Evolutionary conservation across 1,140 invertebrate genomes (phyloP), one percentile per base, ranked within the genome.

Genomic region (Dermatophagoides farinae): DNA sequence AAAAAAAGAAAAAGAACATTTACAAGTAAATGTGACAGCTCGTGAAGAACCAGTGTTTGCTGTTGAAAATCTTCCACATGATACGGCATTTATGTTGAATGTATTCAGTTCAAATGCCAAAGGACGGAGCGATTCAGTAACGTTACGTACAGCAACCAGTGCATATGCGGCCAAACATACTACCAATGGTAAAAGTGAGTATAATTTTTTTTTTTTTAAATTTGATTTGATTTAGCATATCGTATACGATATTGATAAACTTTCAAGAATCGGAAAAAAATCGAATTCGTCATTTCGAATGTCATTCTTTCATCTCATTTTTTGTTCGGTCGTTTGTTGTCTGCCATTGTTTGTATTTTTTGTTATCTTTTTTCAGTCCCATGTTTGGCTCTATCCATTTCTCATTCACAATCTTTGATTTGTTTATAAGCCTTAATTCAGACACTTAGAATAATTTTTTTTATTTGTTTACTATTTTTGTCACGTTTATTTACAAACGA

Each of bases 21-120:
- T 65, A 18, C 60, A 65, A 23, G 62, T 40, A n/a, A 65, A 61
- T 44, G 18, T 64, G 1, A 65, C 64, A 25, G 73, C 70, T 20
- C 16, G 14, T 31, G 65, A 68, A 12, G 18, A 58, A 39, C 68
- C 68, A 23, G 38, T 61, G 11, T 69, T 69, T 60, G 40, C 50
- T 14, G 51, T 69, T 14, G 49, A 47, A n/a, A 58, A 63, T 57
- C 60, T 69, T n/a, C 43, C 61, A 1, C 54, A 66, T n/a, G 62
- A 61, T 31, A 67, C 64, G 1, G 62, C 49, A 5, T 69, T 65
- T 44, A 62, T 57, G 14, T 62, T 69, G 31, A 61, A 66, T 22
- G 57, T 66, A 20, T 68, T 65, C 38, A 62, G 64, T 20, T 58
- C 57, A 2, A 68, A 68, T 58, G 37, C 62, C 6, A 68, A 68